phyloP scores from a whole-genome alignment of 1,140 invertebrate genomes.

The Macrosteles quadrilineatus region DNA sequence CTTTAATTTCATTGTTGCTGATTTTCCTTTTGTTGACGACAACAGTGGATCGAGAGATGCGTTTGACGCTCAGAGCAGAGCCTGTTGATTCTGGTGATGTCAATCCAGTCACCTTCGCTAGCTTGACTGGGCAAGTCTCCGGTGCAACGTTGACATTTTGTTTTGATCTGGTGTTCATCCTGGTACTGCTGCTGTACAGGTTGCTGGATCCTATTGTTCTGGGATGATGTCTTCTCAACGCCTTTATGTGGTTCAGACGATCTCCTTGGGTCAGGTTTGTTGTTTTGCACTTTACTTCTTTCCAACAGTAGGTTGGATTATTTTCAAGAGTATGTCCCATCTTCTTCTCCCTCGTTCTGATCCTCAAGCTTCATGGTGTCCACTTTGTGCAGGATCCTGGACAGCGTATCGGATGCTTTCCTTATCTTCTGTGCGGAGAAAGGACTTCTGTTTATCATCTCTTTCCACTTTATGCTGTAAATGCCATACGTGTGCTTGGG shows the following conservation, averaged over 20 bases:
- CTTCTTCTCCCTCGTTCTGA: conserved; percentile 47
- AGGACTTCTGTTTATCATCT: conserved; percentile 33
- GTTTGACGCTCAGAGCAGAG: conserved; percentile 9
- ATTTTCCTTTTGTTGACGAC: conserved; percentile 17
- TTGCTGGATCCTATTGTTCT: conserved; percentile 3
- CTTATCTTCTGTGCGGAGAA: conserved; percentile 40
- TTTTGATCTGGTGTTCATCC: neutral
- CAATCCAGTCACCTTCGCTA: neutral
- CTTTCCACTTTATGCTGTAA: conserved; percentile 53
- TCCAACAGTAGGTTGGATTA: conserved; percentile 52
- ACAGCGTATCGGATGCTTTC: conserved; percentile 52
- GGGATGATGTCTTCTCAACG: conserved; percentile 51
- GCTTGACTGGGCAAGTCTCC: neutral
- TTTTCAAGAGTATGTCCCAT: neutral
- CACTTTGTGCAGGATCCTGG: conserved; percentile 60
- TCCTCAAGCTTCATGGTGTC: conserved; percentile 65
- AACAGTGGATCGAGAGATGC: conserved; percentile 5
- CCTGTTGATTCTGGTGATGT: neutral
- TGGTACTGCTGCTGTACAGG: conserved; percentile 14
- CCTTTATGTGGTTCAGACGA: conserved; percentile 76
- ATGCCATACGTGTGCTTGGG: conserved; percentile 62
- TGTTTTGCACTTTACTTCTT: conserved; percentile 51
- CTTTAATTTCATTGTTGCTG: too few species aligned
- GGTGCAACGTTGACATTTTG: conserved; percentile 3
- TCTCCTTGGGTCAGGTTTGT: conserved; percentile 67